Percentiles rank a stretch among this genome's conserved stretches.
phyloP scores from a whole-genome alignment of 2,113 vertebrate species.

The Brachypodius melanocephalos region DNA sequence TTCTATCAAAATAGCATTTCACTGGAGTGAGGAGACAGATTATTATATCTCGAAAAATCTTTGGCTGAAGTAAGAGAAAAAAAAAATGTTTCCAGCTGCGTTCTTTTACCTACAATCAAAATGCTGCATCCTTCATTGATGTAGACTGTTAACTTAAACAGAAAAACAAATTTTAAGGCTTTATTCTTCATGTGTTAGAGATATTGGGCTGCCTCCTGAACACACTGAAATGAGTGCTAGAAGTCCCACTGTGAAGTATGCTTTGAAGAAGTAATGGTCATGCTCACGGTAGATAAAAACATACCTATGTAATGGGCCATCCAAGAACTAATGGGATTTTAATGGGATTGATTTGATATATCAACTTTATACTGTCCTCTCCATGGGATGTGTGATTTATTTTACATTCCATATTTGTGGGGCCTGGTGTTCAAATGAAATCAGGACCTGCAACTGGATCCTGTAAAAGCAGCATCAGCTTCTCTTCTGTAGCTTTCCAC shows the following conservation, averaged over 20 bases:
- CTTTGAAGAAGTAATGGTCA: not conserved
- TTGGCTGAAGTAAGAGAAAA: not conserved
- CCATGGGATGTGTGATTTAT: not conserved
- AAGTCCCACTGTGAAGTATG: not conserved
- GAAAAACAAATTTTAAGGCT: not conserved
- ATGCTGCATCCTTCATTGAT: not conserved
- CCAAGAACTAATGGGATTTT: not conserved
- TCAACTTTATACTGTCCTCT: not conserved
- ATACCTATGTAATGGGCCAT: not conserved
- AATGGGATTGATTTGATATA: not conserved
- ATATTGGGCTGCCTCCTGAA: not conserved
- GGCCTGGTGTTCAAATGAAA: not conserved
- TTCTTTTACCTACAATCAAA: not conserved
- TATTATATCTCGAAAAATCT: not conserved
- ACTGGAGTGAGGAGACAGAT: not conserved
- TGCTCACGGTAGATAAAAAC: not conserved
- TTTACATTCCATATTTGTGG: fast-evolving
- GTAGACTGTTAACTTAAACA: not conserved
- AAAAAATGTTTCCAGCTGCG: not conserved
- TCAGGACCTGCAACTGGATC: not conserved
- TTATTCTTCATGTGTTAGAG: not conserved
- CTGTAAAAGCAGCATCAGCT: not conserved
- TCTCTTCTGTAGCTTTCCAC: not conserved
- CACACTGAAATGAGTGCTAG: not conserved
- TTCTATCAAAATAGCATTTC: constrained; percentile 40